These are phyloP conservation scores for Uria lomvia DNA, from an alignment of 2,113 vertebrate genomes.

Conservation along the genomic window DNA sequence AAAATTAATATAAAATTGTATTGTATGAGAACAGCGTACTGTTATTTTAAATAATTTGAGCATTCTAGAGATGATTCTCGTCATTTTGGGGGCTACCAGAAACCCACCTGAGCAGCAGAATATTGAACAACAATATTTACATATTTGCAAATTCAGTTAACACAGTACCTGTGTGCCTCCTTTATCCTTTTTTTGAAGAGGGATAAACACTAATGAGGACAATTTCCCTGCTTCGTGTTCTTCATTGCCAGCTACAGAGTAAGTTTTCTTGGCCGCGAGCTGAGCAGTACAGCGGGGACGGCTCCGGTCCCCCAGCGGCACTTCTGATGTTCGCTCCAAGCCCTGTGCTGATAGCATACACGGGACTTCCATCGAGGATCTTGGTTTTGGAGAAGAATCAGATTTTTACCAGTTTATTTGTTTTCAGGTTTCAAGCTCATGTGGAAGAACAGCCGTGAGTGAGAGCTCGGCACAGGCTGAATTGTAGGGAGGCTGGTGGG, in stretches of 20 bases:
- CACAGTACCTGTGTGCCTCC: not conserved
- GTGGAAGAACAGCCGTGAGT: not conserved
- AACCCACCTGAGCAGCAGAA: not conserved
- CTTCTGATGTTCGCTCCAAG: not conserved
- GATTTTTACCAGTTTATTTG: not conserved
- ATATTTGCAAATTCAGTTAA: not conserved
- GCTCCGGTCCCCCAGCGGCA: not conserved
- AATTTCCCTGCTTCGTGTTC: not conserved
- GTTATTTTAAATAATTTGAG: not conserved
- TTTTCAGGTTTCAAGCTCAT: not conserved
- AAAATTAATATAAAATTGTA: not conserved
- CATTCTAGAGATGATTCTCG: not conserved
- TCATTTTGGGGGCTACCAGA: not conserved
- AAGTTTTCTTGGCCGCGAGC: not conserved
- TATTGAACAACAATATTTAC: not conserved
- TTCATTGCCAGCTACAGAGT: not conserved
- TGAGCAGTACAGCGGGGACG: accelerated
- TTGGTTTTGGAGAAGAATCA: not conserved
- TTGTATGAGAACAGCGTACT: not conserved
- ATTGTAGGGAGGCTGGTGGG: accelerated
- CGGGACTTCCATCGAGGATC: not conserved
- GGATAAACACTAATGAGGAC: not conserved
- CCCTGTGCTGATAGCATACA: not conserved
- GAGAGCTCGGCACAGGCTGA: not conserved
- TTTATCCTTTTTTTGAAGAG: not conserved